Percentiles rank a stretch among this genome's conserved stretches.
These are phyloP conservation scores for Lycophotia porphyrea DNA, from an alignment of 2,888 invertebrate genomes.

Conservation along the genomic window DNA sequence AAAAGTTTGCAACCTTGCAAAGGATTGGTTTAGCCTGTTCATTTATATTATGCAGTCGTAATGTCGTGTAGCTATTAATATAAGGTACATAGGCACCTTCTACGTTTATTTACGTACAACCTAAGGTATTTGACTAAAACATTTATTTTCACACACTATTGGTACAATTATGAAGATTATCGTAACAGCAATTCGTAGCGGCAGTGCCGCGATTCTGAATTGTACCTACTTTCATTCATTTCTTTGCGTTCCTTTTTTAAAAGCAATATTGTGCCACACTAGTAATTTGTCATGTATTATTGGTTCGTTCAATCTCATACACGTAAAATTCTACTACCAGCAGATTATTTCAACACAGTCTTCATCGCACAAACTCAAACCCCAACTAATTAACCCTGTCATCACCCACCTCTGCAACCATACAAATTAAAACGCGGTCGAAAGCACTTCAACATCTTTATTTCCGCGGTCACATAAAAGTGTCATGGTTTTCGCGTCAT, in stretches of 20 bases:
- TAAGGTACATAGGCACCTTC: neutral
- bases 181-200: neutral
- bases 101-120: neutral
- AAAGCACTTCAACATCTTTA: conserved; percentile 61
- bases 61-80: neutral
- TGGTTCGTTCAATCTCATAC: neutral
- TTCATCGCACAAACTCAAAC: neutral
- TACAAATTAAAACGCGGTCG: conserved; percentile 57
- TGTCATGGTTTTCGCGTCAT: conserved; percentile 70
- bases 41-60: too few species aligned
- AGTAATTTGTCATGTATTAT: neutral
- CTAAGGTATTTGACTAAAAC: neutral
- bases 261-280: too few species aligned
- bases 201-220: neutral
- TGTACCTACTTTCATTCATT: neutral
- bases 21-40: neutral
- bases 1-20: too few species aligned
- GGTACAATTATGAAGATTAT: neutral
- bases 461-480: conserved; percentile 68
- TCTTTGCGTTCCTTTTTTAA: neutral
- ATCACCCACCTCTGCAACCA: conserved; percentile 19
- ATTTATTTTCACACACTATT: neutral
- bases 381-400: conserved; percentile 40
- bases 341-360: neutral
- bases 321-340: neutral